A percentile compares a stretch with the other conserved stretches of the same genome.
phyloP scores from a whole-genome alignment of 1,140 invertebrate genomes.

The Coptotermes formosanus region DNA sequence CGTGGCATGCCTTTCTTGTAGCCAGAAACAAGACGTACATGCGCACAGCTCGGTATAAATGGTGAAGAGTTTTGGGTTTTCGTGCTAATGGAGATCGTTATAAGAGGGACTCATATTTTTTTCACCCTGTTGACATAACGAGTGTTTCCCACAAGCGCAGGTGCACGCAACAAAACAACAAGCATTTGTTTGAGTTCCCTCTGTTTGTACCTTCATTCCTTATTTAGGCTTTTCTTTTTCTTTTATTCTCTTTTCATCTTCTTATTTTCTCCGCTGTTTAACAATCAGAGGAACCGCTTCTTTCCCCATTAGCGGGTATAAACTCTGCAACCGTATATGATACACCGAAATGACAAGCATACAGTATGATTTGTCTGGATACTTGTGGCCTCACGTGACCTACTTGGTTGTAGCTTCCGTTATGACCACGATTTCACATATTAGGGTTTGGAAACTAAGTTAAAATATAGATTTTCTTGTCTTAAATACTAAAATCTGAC shows the following conservation, averaged over 20 bases:
- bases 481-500: too few species aligned
- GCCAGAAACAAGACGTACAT: too few species aligned
- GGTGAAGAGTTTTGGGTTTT: neutral
- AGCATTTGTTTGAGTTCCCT: constrained; percentile 1
- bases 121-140: neutral
- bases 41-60: neutral
- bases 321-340: neutral
- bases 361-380: neutral
- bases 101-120: neutral
- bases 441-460: neutral
- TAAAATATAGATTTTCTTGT: neutral
- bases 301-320: neutral
- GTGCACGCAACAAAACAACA: neutral
- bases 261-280: neutral
- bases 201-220: constrained; percentile 10
- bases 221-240: neutral
- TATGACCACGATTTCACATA: neutral
- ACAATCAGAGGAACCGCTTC: neutral
- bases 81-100: neutral
- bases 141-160: constrained; percentile 16
- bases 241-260: neutral
- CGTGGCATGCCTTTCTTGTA: too few species aligned
- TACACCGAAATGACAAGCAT: neutral
- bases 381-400: neutral
- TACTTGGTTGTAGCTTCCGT: neutral